These are phyloP conservation scores for Stramonita haemastoma DNA, from an alignment of 2,888 invertebrate genomes.

Conservation along the genomic window DNA sequence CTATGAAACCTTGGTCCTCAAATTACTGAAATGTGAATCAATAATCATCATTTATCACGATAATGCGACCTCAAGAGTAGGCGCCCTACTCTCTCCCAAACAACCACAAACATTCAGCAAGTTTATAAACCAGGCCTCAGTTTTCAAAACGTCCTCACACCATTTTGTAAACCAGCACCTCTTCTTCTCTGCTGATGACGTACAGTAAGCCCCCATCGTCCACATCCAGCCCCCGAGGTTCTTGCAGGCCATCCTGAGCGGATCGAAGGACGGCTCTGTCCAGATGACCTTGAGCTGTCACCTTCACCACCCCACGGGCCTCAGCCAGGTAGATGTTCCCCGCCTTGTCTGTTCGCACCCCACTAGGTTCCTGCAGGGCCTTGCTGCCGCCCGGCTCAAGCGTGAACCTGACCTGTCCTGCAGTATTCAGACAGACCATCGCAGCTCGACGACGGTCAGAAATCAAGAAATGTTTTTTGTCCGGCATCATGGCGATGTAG, in stretches of 20 bases:
- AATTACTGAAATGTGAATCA: too few species aligned
- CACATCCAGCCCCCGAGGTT: slow-evolving; percentile 45
- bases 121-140: too few species aligned
- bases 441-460: slow-evolving; percentile 46
- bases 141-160: too few species aligned
- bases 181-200: slow-evolving; percentile 41
- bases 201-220: slow-evolving; percentile 43
- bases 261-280: slow-evolving; percentile 39
- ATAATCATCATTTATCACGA: too few species aligned
- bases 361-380: slow-evolving; percentile 44
- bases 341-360: slow-evolving; percentile 36
- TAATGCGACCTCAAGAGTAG: too few species aligned
- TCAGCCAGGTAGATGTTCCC: slow-evolving; percentile 47
- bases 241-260: slow-evolving; percentile 38
- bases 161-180: slow-evolving; percentile 41
- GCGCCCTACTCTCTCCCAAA: too few species aligned
- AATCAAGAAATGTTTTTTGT: slow-evolving; percentile 41
- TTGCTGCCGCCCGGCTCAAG: slow-evolving; percentile 40
- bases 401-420: slow-evolving; percentile 31
- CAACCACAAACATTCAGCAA: too few species aligned
- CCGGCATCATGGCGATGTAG: slow-evolving; percentile 43
- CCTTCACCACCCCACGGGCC: slow-evolving; percentile 44
- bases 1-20: too few species aligned
- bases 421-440: slow-evolving; percentile 39
- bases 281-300: slow-evolving; percentile 40